These are phyloP conservation scores for Hippolais icterina DNA, from an alignment of 2,113 vertebrate species.

Conservation along the genomic window DNA sequence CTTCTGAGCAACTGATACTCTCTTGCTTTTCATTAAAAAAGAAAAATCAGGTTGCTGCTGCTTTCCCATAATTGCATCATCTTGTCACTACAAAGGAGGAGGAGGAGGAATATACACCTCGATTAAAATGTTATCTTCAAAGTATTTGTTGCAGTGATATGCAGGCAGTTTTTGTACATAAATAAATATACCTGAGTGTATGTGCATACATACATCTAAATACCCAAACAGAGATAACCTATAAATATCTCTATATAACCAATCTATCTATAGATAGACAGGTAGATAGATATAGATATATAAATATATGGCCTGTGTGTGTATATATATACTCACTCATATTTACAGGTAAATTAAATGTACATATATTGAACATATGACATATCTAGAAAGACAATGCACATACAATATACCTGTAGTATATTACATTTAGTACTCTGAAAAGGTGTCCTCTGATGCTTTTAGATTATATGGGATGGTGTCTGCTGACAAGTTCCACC, in stretches of 20 bases:
- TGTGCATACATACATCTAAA: not conserved
- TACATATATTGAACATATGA: not conserved
- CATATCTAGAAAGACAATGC: not conserved
- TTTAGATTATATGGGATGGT: not conserved
- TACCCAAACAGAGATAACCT: not conserved
- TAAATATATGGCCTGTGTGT: not conserved
- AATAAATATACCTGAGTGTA: not conserved
- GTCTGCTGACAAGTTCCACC: not conserved
- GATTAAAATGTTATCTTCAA: not conserved
- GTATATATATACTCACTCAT: not conserved
- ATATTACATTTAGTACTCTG: not conserved
- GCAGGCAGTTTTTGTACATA: not conserved
- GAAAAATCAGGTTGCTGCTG: not conserved
- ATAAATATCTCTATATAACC: not conserved
- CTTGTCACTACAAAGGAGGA: conserved; percentile 23
- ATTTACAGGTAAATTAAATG: not conserved
- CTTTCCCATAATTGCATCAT: not conserved
- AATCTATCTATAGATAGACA: not conserved
- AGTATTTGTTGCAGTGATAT: not conserved
- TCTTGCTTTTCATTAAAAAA: not conserved
- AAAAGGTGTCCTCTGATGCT: not conserved
- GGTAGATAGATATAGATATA: not conserved
- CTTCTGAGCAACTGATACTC: not conserved
- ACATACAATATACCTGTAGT: not conserved
- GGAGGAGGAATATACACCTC: not conserved